A percentile compares a stretch with the other conserved stretches of the same genome.
Conservation (phyloP, 2,113 vertebrate genomes). For the Microcebus ravelobensis region DNA sequence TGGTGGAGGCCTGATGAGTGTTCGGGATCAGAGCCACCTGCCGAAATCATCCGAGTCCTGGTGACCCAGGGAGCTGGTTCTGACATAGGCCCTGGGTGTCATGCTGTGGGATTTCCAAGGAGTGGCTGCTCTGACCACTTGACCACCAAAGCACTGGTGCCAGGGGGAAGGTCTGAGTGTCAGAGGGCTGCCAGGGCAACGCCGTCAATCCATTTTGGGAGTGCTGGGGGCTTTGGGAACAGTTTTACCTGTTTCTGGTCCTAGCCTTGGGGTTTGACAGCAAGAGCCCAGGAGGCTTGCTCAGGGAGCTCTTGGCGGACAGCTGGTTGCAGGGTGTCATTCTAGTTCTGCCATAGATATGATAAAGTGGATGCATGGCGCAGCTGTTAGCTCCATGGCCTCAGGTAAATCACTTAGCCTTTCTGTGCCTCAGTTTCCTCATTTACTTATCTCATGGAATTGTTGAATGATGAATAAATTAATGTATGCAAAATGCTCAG, state of each 20-base stretch:
- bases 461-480: background rate
- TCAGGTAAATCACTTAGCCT: background rate
- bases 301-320: too few relatives aligned
- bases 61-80: background rate
- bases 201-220: rapidly evolving
- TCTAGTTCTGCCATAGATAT: background rate
- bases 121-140: background rate
- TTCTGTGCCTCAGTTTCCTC: background rate
- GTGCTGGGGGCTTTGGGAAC: background rate
- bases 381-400: background rate
- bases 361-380: background rate
- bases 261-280: background rate
- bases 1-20: background rate
- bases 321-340: background rate
- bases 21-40: background rate
- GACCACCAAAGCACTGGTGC: background rate
- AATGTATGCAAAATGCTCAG: background rate
- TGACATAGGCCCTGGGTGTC: background rate
- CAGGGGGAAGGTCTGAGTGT: rapidly evolving
- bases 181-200: background rate
- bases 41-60: background rate
- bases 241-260: background rate
- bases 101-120: background rate
- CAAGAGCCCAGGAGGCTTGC: too few relatives aligned
- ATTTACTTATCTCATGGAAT: rapidly evolving